These are phyloP conservation scores for Chunga burmeisteri DNA, from an alignment of 2,113 vertebrate genomes.

Conservation along the genomic window DNA sequence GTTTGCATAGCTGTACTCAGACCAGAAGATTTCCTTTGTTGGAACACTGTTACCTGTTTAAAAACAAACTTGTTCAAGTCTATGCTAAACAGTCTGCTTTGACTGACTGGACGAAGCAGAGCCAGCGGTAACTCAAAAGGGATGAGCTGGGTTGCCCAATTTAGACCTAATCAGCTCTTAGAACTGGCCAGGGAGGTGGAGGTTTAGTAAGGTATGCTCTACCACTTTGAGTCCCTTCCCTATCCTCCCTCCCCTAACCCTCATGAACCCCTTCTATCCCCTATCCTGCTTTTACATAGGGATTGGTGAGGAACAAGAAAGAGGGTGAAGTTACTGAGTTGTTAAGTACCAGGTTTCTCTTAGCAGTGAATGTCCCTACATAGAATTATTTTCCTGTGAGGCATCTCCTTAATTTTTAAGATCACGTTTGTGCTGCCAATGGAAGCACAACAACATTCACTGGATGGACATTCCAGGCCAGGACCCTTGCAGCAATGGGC, in stretches of 20 bases:
- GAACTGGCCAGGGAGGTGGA: background rate
- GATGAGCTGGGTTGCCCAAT: background rate
- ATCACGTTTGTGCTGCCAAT: background rate
- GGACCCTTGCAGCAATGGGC: background rate
- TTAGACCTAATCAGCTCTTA: background rate
- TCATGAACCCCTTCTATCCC: background rate
- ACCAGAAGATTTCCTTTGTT: background rate
- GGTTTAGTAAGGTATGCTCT: background rate
- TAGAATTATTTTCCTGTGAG: background rate
- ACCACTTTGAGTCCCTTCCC: background rate
- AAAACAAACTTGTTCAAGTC: background rate
- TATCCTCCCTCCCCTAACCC: background rate
- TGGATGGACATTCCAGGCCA: background rate
- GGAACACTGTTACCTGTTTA: background rate
- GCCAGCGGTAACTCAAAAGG: background rate
- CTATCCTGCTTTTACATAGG: background rate
- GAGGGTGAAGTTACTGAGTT: background rate
- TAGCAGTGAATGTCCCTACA: background rate
- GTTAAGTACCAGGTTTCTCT: background rate
- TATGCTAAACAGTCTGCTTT: background rate
- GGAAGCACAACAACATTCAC: background rate
- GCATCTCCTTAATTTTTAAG: background rate
- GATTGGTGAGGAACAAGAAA: background rate
- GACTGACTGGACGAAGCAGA: background rate
- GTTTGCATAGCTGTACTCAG: background rate